These are phyloP conservation scores for Heteronetta atricapilla DNA, from an alignment of 2,113 vertebrate species.

Conservation along the genomic window DNA sequence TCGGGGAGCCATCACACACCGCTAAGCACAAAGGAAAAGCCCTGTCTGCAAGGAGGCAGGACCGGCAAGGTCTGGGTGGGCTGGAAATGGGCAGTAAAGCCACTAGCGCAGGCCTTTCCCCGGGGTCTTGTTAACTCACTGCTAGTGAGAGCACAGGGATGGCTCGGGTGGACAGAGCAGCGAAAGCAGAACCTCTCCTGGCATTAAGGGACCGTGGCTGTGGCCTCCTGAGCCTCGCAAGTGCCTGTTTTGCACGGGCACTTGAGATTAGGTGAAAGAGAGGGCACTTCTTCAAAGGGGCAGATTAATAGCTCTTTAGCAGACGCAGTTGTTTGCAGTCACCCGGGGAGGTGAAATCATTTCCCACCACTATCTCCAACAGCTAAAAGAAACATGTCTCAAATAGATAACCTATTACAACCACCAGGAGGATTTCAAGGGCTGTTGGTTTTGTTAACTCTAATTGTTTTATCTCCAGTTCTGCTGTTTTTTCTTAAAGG, in stretches of 20 bases:
- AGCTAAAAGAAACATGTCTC: slow-evolving; percentile 54
- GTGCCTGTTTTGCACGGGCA: neutral
- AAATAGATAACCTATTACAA: slow-evolving; percentile 68
- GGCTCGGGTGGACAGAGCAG: neutral
- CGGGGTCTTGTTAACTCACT: neutral
- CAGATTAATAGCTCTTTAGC: slow-evolving; percentile 50
- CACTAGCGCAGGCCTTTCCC: neutral
- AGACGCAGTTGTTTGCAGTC: slow-evolving; percentile 27
- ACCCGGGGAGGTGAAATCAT: slow-evolving; percentile 38
- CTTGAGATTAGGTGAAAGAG: slow-evolving; percentile 19
- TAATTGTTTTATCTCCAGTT: slow-evolving; percentile 17
- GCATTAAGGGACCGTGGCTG: neutral
- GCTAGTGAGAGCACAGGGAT: neutral
- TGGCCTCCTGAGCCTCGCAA: neutral
- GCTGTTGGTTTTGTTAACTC: slow-evolving; percentile 37
- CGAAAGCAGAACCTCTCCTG: neutral
- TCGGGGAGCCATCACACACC: neutral
- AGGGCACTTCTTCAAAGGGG: slow-evolving; percentile 9
- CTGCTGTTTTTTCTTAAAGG: slow-evolving; percentile 45
- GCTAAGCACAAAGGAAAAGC: accelerated
- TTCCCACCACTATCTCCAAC: slow-evolving; percentile 54
- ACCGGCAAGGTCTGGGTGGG: accelerated
- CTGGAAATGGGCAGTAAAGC: neutral
- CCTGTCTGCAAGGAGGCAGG: neutral
- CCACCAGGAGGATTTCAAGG: slow-evolving; percentile 53